phyloP scores from a whole-genome alignment of 2,888 invertebrate genomes.

The Cryptocheilus praepositus region DNA sequence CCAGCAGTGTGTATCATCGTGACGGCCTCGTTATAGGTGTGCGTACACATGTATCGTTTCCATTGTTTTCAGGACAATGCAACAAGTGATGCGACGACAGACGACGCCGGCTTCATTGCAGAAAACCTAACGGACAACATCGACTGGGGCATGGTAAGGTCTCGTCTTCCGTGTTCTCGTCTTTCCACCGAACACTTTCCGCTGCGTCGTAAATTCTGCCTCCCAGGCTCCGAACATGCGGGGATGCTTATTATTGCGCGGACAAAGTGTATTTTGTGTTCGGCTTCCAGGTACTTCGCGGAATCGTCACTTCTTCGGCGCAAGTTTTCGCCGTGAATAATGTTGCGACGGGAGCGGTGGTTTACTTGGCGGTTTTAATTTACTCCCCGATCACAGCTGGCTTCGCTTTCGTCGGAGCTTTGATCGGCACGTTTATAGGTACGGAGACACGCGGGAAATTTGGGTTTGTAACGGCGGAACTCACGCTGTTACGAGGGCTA shows the following conservation, averaged over 20 bases:
- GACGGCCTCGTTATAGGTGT: background rate
- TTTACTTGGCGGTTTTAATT: constrained; percentile 71
- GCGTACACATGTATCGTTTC: constrained; percentile 22
- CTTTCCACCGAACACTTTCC: constrained; percentile 27
- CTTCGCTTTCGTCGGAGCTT: constrained; percentile 71
- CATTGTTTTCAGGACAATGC: constrained; percentile 64
- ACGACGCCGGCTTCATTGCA: constrained; percentile 42
- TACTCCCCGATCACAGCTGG: constrained; percentile 73
- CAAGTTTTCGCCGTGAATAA: constrained; percentile 72
- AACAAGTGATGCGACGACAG: constrained; percentile 52
- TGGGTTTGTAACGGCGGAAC: no score
- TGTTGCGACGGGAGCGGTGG: constrained; percentile 66
- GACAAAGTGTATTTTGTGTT: no score
- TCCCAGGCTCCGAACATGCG: background rate
- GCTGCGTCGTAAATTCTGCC: background rate
- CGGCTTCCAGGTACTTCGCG: constrained; percentile 69
- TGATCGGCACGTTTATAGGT: constrained; percentile 71
- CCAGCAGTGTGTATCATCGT: no score
- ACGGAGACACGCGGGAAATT: constrained; percentile 32
- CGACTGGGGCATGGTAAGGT: constrained; percentile 72
- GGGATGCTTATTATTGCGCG: background rate
- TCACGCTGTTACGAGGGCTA: no score
- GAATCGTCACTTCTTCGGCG: constrained; percentile 71
- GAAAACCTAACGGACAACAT: constrained; percentile 46
- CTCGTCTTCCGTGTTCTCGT: constrained; percentile 25